Evolutionary conservation across 2,888 invertebrate species (phyloP), one percentile per base, ranked within the genome.

Genomic region (Ganaspis brasiliensis): DNA sequence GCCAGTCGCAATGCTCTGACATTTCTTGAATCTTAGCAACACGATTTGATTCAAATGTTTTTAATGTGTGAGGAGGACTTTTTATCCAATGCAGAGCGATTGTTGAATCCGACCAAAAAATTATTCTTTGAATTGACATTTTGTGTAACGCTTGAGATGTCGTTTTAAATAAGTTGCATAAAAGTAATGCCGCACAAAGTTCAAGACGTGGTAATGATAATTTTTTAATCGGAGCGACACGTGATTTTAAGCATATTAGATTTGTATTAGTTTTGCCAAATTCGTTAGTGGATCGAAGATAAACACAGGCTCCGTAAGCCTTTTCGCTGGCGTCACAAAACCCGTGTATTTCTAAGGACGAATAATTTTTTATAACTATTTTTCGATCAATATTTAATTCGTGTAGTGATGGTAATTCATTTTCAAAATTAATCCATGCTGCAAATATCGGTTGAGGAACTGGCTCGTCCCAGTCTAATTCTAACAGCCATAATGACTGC

Each of bases 31-130:
- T 81, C 55, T 84, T 77, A 9, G 76, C 45, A 56, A 85, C 80
- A 10, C 81, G 40, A 56, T 84, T 80, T 1, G 81, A 80, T 0
- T 85, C 83, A 45, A 84, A 81, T 0, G 75, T 79, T 72, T 79
- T 75, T 9, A 79, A 10, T 2, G 55, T 49, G 35, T 81, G 77
- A 10, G 79, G 70, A 10, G 77, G 72, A 10, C 45, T 74, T 4
- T 67, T 55, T 52, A 81, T 79, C 79, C 77, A 79, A 26, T 77
- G 72, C 0, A 81, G 52, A 6, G 75, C 56, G n/a, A 79, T 78
- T 16, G 63, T 79, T 1, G 76, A 79, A 31, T 81, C 81, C 1
- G 73, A 75, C 81, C 78, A 81, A 21, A 79, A 40, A 0, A 72
- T 12, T 0, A 45, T 5, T n/a, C 26, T 24, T 24, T 37, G 16